Evolutionary conservation across 92 coral and sea anemone genomes (phyloP).

Genomic region (Bergia puertoricense): DNA sequence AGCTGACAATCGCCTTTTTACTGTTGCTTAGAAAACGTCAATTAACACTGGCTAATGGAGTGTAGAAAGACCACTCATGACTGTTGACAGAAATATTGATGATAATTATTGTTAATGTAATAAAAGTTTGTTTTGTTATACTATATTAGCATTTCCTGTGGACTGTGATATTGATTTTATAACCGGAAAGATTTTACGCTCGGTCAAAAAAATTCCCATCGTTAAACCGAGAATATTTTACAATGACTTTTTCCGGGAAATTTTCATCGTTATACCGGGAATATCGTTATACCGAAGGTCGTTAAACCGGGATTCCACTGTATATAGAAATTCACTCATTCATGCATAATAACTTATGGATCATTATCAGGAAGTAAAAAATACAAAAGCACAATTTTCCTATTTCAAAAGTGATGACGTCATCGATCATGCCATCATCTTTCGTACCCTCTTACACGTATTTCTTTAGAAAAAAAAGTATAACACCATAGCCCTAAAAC

Average conservation of each 20-base stretch:
- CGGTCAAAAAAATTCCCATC: background rate
- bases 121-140: constrained; percentile 26
- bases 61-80: constrained; percentile 45
- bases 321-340: constrained; percentile 23
- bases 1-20: constrained; percentile 14
- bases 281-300: constrained; percentile 10
- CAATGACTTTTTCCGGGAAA: too few relatives aligned
- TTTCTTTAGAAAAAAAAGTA: constrained; percentile 5
- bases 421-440: constrained; percentile 4
- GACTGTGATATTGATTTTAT: constrained; percentile 25
- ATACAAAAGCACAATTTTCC: constrained; percentile 14
- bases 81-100: constrained; percentile 44
- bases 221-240: background rate
- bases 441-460: constrained; percentile 10
- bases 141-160: constrained; percentile 22
- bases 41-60: constrained; percentile 22
- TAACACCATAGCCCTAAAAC: constrained; percentile 17
- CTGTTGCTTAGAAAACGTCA: constrained; percentile 21
- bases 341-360: constrained; percentile 24
- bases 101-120: constrained; percentile 40
- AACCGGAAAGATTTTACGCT: constrained; percentile 7
- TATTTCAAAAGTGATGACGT: constrained; percentile 16
- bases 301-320: constrained; percentile 24
- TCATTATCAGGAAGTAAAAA: constrained; percentile 11
- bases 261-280: constrained; percentile 6